A percentile compares a stretch with the other conserved stretches of the same genome.
phyloP scores from a whole-genome alignment of 1,140 invertebrate genomes.

The Heliconius nattereri region DNA sequence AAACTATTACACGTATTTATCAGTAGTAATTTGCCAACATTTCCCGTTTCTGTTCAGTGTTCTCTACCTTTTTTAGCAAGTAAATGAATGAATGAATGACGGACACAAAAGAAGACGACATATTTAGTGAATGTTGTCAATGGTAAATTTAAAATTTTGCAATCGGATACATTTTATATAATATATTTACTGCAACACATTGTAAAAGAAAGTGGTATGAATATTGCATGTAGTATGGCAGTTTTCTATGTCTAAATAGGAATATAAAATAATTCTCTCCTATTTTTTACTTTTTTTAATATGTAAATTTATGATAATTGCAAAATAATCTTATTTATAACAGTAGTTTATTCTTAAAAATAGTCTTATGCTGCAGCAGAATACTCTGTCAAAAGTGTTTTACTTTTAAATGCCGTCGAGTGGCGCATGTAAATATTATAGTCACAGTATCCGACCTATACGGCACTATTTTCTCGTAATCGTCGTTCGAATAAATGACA shows the following conservation, averaged over 20 bases:
- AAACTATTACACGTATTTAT: constrained; percentile 72
- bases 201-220: not conserved
- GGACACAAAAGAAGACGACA: constrained; percentile 63
- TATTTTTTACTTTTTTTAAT: too few species aligned
- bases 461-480: constrained; percentile 71
- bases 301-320: not conserved
- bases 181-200: not conserved
- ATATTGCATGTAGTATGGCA: not conserved
- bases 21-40: constrained; percentile 76
- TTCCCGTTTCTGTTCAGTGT: constrained; percentile 60
- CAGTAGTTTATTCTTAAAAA: not conserved
- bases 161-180: constrained; percentile 36
- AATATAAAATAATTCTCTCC: too few species aligned
- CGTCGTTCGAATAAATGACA: constrained; percentile 78
- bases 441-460: constrained; percentile 48
- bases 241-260: not conserved
- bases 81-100: constrained; percentile 75
- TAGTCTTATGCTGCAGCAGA: not conserved
- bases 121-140: constrained; percentile 60
- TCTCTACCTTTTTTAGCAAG: constrained; percentile 71
- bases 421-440: not conserved
- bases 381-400: not conserved
- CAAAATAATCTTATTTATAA: constrained; percentile 1
- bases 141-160: constrained; percentile 36
- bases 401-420: not conserved